A percentile compares a stretch with the other conserved stretches of the same genome.
Evolutionary conservation across 1,140 invertebrate genomes (phyloP).

Genomic region (Teleopsis dalmanni): DNA sequence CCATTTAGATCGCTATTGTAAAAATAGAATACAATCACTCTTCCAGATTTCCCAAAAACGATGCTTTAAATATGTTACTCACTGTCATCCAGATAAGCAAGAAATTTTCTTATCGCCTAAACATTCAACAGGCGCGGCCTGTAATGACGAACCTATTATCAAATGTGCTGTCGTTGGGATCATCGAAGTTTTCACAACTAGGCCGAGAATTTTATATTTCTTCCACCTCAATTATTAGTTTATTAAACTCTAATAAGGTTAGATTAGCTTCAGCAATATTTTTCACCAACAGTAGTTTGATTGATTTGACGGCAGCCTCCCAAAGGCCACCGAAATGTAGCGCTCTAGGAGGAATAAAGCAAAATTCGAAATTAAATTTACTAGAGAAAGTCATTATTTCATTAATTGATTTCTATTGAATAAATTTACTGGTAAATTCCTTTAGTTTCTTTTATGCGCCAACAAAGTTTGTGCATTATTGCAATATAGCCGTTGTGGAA

Average conservation of each 20-base stretch:
- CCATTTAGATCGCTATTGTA: conserved; percentile 34
- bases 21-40: conserved; percentile 20
- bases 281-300: too few species aligned
- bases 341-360: too few species aligned
- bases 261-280: too few species aligned
- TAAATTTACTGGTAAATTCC: too few species aligned
- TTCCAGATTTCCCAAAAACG: conserved; percentile 28
- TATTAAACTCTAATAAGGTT: conserved; percentile 1
- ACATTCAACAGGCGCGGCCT: not conserved
- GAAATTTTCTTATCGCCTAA: not conserved
- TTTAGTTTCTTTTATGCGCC: too few species aligned
- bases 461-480: conserved; percentile 41
- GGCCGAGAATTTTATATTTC: conserved; percentile 19
- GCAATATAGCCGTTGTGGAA: conserved; percentile 17
- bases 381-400: too few species aligned
- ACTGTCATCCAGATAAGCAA: conserved; percentile 1
- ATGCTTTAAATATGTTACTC: not conserved
- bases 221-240: conserved; percentile 15
- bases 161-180: conserved; percentile 26
- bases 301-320: too few species aligned
- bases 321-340: too few species aligned
- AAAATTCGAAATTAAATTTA: too few species aligned
- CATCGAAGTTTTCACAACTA: not conserved
- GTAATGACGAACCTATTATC: conserved; percentile 16
- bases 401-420: too few species aligned